Evolutionary conservation across 2,113 vertebrate genomes (phyloP), one percentile per base, ranked within the genome.

Genomic region (Oostethus manadensis): DNA sequence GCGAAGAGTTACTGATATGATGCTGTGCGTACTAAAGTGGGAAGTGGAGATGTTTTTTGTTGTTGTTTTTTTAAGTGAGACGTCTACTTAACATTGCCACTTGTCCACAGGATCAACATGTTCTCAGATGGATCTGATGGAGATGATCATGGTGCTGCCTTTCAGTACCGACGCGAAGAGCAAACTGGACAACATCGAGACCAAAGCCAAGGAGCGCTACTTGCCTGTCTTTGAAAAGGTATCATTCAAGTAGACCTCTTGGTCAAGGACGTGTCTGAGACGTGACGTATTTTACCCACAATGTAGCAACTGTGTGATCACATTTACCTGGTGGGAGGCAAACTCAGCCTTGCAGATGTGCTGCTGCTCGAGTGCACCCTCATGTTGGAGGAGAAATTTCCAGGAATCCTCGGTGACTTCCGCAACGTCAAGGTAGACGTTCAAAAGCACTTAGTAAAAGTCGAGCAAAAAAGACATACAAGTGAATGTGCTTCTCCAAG

Each of bases 211-310:
- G 22, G 82, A 76, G 15, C 89, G 92, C 64, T 93, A 90, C 65
- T 87, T 96, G 22, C 93, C 93, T 6, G 90, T 92, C 57, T 95
- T 88, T 81, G 94, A 97, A 80, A 94, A 94, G 92, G 94, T 96
- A 78, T 5, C 3, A 5, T 14, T 33, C 29, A 7, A 7, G 4
- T 17, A 16, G 22, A 14, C 22, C 0, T 38, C 26, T 7, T 60
- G 33, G 13, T 42, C 29, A 7, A 16, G 8, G 5, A 5, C n/a
- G 18, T 40, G 33, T 49, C 46, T 20, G 21, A 40, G 10, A 42
- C 6, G 57, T 18, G 47, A 18, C 8, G 8, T 54, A 4, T 74
- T 16, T 46, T 21, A 14, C 33, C 14, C 66, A 3, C 65, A 40
- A 67, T 58, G 13, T 67, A 98, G 94, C 89, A 83, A 20, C 84